Base-by-base conservation (phyloP, 1,140 invertebrate genomes). In the Sminthurinus signatus region DNA sequence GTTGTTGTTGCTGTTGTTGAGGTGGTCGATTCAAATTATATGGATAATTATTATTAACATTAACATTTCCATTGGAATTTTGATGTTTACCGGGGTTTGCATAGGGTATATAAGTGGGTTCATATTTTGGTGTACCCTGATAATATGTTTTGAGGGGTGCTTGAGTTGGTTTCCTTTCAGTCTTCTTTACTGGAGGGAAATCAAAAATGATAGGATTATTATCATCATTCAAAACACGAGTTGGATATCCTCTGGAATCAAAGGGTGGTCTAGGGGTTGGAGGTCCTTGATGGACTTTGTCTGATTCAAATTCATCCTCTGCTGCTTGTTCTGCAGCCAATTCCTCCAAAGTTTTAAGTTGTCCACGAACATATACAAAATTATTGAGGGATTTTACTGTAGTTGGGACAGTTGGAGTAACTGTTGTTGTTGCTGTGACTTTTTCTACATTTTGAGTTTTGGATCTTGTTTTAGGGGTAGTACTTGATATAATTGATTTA, bases 311-410 rank as follows among this genome's bases (percentile, higher is more conserved):
- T 36, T 64, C 54, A 17, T 62, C 62, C 1, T 68, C 54, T 4
- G 63, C 51, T 4, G 43, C 56, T 43, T 59, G 55, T 29, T 68
- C 70, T 44, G 61, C 67, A 2, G 64, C 67, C 3, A 69, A 59
- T 56, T 72, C 64, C 23, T 61, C 70, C 10, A 72, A 27, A 14
- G 64, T 65, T 54, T 67, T 69, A n/a, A 72, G 23, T 52, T 65
- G 64, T 14, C 70, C 70, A 42, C 57, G 61, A 15, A 72, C 67
- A 43, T 72, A 72, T 0, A 72, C 64, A 56, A 69, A 72, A 32
- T 64, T 72, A 10, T 64, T 39, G 0, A 46, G 27, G 8, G 63
- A 39, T 31, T 59, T 61, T 3, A 61, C 50, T 1, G 70, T 65
- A 23, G 67, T 51, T 8, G 59, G 43, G 31, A 61, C 12, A 29